Percentiles rank a stretch among this genome's conserved stretches.
These are phyloP conservation scores for Drosophila azteca DNA, from an alignment of 1,140 invertebrate genomes.

Conservation along the genomic window DNA sequence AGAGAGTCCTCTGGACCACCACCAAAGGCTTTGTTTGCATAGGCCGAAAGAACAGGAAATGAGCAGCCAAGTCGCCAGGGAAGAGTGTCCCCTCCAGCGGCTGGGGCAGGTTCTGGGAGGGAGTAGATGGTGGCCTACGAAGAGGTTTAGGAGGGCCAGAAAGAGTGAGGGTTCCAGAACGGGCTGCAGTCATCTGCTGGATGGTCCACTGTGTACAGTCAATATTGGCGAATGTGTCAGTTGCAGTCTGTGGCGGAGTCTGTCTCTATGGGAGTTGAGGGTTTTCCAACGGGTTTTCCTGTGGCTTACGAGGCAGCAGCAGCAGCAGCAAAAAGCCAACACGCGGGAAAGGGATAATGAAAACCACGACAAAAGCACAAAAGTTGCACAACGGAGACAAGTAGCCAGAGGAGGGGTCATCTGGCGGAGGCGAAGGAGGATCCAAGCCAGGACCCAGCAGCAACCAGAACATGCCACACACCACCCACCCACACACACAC, in stretches of 20 bases:
- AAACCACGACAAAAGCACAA: constrained; percentile 79
- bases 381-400: constrained; percentile 51
- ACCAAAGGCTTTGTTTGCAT: constrained; percentile 55
- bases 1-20: constrained; percentile 36
- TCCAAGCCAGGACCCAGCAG: constrained; percentile 34
- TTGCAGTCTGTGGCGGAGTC: constrained; percentile 52
- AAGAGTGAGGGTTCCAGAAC: constrained; percentile 1
- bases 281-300: constrained; percentile 15
- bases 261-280: constrained; percentile 5
- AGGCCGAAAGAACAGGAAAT: constrained; percentile 52
- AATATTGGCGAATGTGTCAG: constrained; percentile 80
- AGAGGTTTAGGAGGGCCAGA: background rate
- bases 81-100: background rate
- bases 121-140: background rate
- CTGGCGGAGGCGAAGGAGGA: background rate
- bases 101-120: background rate
- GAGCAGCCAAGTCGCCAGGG: constrained; percentile 10
- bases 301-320: constrained; percentile 63
- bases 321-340: constrained; percentile 57
- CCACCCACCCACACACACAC: constrained; percentile 3
- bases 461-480: constrained; percentile 8
- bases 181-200: background rate
- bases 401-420: constrained; percentile 22
- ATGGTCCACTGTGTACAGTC: constrained; percentile 53
- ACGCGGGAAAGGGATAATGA: constrained; percentile 63